phyloP scores from a whole-genome alignment of 2,113 vertebrate species.

The Malaclemys terrapin region DNA sequence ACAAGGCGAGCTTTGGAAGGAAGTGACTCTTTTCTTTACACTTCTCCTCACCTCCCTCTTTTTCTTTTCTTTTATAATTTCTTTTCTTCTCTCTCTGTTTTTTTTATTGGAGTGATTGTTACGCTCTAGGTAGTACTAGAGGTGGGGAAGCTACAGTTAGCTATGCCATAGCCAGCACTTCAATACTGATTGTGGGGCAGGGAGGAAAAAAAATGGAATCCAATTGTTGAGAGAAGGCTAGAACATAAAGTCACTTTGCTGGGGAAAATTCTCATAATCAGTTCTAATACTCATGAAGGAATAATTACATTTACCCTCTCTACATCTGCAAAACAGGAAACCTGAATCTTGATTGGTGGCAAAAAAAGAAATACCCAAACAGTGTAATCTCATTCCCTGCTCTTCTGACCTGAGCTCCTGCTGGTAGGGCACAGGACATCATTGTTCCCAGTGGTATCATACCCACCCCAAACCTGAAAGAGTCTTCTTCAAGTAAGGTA shows the following conservation, averaged over 20 bases:
- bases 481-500: neutral
- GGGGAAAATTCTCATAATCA: neutral
- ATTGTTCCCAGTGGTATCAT: neutral
- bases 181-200: neutral
- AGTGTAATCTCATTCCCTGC: neutral
- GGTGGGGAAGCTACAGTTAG: neutral
- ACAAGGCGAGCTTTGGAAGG: neutral
- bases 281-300: neutral
- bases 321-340: neutral
- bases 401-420: neutral
- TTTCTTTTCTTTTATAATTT: neutral
- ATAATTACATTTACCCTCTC: neutral
- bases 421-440: neutral
- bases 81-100: neutral
- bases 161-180: neutral
- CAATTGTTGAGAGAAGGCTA: neutral
- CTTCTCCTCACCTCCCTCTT: neutral
- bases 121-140: rapidly evolving
- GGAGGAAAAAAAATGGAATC: neutral
- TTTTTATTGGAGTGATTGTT: neutral
- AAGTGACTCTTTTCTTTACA: neutral
- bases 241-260: neutral
- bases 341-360: neutral
- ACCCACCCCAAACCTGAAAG: neutral
- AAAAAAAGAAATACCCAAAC: neutral